Conservation (phyloP, 2,888 invertebrate species). For the Pyrgus malvae region DNA sequence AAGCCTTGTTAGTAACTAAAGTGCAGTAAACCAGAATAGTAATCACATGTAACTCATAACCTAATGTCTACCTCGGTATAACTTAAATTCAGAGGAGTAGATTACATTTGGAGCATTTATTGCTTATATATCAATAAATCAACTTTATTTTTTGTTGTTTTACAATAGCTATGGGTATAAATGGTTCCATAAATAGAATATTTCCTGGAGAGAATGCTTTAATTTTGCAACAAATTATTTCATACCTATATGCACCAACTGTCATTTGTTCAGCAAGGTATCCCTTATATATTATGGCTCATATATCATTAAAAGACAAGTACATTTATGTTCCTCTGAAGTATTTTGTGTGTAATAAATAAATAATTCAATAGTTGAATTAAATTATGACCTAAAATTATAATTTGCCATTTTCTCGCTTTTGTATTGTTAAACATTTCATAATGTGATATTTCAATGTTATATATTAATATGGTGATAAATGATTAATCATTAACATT, state of each 20-base stretch:
- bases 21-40: constrained; percentile 17
- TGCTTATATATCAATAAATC: not conserved
- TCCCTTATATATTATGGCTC: not conserved
- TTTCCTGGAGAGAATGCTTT: not conserved
- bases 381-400: constrained; percentile 32
- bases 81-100: not conserved
- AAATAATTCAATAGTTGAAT: constrained; percentile 41
- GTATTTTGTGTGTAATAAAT: constrained; percentile 24
- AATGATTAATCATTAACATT: constrained; percentile 57
- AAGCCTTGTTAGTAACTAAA: constrained; percentile 11
- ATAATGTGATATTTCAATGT: constrained; percentile 80
- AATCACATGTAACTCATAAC: not conserved
- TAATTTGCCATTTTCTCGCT: constrained; percentile 67
- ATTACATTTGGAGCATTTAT: not conserved
- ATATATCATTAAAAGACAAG: too few species aligned
- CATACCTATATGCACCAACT: not conserved
- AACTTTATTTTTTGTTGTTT: not conserved
- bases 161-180: too few species aligned
- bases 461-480: constrained; percentile 73
- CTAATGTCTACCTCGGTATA: constrained; percentile 10
- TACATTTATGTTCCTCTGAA: constrained; percentile 46
- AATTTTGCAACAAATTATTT: not conserved
- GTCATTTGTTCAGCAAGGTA: too few species aligned
- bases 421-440: constrained; percentile 66
- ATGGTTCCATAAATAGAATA: too few species aligned